Percentiles rank a stretch among this genome's conserved stretches.
Conservation (phyloP, 2,113 vertebrate genomes). For the Asarcornis scutulata region DNA sequence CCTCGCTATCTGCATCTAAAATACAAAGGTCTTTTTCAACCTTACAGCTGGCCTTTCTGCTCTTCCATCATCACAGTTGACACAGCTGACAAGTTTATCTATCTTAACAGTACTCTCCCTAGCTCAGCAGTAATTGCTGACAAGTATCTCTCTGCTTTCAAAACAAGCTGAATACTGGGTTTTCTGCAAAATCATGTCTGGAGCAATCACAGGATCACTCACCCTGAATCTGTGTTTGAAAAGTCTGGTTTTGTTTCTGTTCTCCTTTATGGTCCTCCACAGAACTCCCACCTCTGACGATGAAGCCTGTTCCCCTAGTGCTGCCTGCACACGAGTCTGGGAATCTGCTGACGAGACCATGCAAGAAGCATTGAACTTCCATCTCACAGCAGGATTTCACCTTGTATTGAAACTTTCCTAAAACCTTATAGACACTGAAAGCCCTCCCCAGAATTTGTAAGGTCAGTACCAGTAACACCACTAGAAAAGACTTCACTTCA, state of each 20-base stretch:
- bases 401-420: neutral
- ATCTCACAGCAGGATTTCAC: neutral
- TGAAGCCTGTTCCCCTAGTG: rapidly evolving
- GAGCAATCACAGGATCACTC: neutral
- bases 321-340: neutral
- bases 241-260: neutral
- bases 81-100: constrained; percentile 49
- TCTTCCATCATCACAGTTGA: constrained; percentile 16
- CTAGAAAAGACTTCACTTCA: neutral
- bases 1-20: neutral
- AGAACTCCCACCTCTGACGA: neutral
- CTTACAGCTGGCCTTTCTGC: constrained; percentile 5
- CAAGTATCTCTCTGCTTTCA: constrained; percentile 11
- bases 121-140: constrained; percentile 41
- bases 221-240: neutral
- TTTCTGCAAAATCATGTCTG: constrained; percentile 30
- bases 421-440: neutral
- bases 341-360: neutral
- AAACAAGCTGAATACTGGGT: neutral
- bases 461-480: neutral
- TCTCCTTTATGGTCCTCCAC: neutral
- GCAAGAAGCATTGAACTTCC: neutral
- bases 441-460: neutral
- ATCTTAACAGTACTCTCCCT: neutral
- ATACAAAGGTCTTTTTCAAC: neutral